Evolutionary conservation across 92 coral and sea anemone species (phyloP), one percentile per base, ranked within the genome.

Genomic region (Heteractis magnifica): DNA sequence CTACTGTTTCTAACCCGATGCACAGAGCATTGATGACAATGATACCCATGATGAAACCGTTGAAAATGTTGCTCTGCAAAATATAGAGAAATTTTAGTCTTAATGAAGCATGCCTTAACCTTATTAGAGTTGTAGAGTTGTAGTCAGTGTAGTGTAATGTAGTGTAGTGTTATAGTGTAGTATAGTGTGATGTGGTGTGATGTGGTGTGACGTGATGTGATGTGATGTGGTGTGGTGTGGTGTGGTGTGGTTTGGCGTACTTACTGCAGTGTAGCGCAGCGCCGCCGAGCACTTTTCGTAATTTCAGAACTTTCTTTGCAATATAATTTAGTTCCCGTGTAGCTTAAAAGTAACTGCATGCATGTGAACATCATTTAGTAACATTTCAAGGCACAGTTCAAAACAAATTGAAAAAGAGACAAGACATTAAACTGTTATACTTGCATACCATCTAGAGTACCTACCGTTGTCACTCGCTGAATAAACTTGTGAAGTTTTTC

Each of bases 1-100:
- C 98, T 18, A 87, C 91, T 68, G 99, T 96, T 86, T 96, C 99
- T 81, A 96, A 82, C 20, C 99, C 99, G 79, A 96, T 96, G 49
- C 87, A 91, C 49, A 96, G 83, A 6, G 99, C 94, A 72, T 96
- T 96, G 79, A 89, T 68, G 75, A 94, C 87, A 44, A 96, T 96
- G 10, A 94, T 94, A 64, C 82, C 92, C 99, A 96, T 96, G 86
- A 96, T 96, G 71, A 93, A 88, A 6, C 97, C 94, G 71, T 94
- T 96, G 72, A 96, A 96, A 26, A 64, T 52, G 10, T 92, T 86
- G 68, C 95, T 95, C 98, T 95, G 76, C 8, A 23, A 58, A 86
- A 48, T 10, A 8, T 53, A 83, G 78, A 21, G 51, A 62, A 18
- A 52, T 72, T 3, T 51, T 20, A 12, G 73, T 6, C 23, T 62